Evolutionary conservation across 2,797 vertebrate genomes (phyloP), one percentile per base, ranked within the genome.

Genomic region (Bradypodion ventrale): DNA sequence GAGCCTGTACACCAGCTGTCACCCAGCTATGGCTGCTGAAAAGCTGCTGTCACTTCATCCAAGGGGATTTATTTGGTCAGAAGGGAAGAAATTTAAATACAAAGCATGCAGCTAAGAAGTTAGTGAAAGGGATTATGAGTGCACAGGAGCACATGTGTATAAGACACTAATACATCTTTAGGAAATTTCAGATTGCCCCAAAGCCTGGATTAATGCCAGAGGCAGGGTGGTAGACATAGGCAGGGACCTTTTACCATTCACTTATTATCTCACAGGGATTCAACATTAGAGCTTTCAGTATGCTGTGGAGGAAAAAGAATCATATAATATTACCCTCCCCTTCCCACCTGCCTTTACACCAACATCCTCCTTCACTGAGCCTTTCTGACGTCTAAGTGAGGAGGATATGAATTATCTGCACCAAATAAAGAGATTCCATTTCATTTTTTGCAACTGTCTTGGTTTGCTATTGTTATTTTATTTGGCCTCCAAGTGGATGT

Each of bases 1-100:
- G 96, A 94, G 96, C 95, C 96, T 96, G 96, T 97, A 96, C 96
- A 97, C 97, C 98, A 98, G 98, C 98, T 99, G 98, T 98, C 98
- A 98, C 96, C 96, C 97, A 95, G 96, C 96, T 95, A 97, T 96
- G 96, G 96, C 96, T 95, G 95, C 96, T 98, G 97, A 98, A 98
- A 98, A 97, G 97, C 94, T 95, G 96, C 97, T 98, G 98, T 98
- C 98, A 98, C 97, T 98, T 96, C 95, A 97, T 96, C 95, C 96
- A 94, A 96, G 95, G 96, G 96, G 97, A 97, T 97, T 97, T 97
- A 97, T 94, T 96, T 96, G 95, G 96, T 97, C 96, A 96, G 96
- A 96, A 94, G 95, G 96, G 96, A 85, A 85, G n/a, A 65, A 96
- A 96, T 96, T 96, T 96, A 97, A 98, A 97, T 96, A 97, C 97